Base-by-base conservation (phyloP, 1,140 invertebrate genomes). In the Palaemon carinicauda region DNA sequence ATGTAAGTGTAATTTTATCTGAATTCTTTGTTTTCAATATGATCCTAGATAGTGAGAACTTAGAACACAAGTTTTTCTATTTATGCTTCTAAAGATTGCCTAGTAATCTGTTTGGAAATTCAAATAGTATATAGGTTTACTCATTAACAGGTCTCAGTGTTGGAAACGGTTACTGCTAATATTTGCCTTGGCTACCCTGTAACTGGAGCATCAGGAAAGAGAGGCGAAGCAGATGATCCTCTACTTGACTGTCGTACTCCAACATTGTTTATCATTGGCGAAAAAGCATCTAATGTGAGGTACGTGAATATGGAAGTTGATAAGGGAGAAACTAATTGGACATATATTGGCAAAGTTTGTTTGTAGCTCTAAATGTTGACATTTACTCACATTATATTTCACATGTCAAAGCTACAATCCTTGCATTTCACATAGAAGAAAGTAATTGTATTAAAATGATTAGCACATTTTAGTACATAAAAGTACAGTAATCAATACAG, bases 161-260 rank as follows among this genome's bases (percentile, higher is more conserved):
- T 92, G 31, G 93, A 93, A 84, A 86, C 86, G 65, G 94, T 97
- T n/a, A 93, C 93, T 12, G 95, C 95, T 77, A 94, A 96, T 27
- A 92, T 97, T 14, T 96, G 95, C 91, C 92, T 97, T 53, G 96
- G 96, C 0, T 97, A 97, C 91, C 96, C 96, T 2, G 93, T 96
- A 81, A 93, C 93, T 81, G 96, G 95, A 1, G 93, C 95, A 0
- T 94, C 95, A 87, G 96, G 96, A 4, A 93, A 93, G 88, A 91
- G 96, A 81, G 96, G 96, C n/a, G 93, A 95, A 79, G 93, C 96
- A 0, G 96, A 97, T 89, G 96, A 97, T 91, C 93, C 93, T 4
- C 90, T 97, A 24, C 91, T 96, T 89, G 96, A 96, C 87, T 92
- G 95, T 54, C 93, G 94, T 89, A 94, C 94, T 69, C 96, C 96